phyloP scores from a whole-genome alignment of 2,113 vertebrate genomes.

The Girardinichthys multiradiatus region DNA sequence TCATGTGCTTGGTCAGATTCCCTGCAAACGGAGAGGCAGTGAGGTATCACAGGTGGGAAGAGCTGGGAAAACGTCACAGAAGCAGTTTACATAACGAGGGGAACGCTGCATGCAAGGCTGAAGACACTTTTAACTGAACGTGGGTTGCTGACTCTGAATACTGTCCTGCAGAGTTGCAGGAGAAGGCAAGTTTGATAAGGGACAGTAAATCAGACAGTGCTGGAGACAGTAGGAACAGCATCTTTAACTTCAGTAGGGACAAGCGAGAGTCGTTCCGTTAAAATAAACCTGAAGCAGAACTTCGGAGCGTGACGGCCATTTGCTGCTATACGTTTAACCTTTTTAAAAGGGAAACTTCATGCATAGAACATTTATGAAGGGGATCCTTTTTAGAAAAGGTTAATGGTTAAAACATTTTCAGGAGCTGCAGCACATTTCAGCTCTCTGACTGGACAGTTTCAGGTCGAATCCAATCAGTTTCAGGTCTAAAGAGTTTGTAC shows the following conservation, averaged over 20 bases:
- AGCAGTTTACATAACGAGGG: slow-evolving; percentile 72
- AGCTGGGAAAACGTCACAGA: slow-evolving; percentile 50
- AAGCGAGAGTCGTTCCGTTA: not conserved
- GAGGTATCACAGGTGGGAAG: slow-evolving; percentile 60
- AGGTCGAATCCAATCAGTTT: no score
- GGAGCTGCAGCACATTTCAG: no score
- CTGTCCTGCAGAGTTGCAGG: slow-evolving; percentile 75
- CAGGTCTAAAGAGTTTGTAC: no score
- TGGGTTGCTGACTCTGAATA: slow-evolving; percentile 78
- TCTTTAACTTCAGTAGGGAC: slow-evolving; percentile 31
- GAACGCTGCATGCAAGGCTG: slow-evolving; percentile 72
- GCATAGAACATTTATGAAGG: no score
- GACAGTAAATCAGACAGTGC: slow-evolving; percentile 76
- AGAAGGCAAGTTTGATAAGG: slow-evolving; percentile 74
- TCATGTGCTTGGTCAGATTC: slow-evolving; percentile 99
- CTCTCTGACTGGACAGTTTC: no score
- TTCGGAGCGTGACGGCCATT: not conserved
- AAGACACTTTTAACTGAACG: slow-evolving; percentile 79
- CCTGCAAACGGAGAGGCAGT: slow-evolving; percentile 75
- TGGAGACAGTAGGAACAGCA: slow-evolving; percentile 53
- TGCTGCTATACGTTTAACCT: no score
- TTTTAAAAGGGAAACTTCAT: no score
- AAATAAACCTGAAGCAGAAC: no score
- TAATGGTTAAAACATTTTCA: no score
- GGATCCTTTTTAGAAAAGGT: no score